phyloP scores from a whole-genome alignment of 2,888 invertebrate species.

The Temnothorax ravouxi region DNA sequence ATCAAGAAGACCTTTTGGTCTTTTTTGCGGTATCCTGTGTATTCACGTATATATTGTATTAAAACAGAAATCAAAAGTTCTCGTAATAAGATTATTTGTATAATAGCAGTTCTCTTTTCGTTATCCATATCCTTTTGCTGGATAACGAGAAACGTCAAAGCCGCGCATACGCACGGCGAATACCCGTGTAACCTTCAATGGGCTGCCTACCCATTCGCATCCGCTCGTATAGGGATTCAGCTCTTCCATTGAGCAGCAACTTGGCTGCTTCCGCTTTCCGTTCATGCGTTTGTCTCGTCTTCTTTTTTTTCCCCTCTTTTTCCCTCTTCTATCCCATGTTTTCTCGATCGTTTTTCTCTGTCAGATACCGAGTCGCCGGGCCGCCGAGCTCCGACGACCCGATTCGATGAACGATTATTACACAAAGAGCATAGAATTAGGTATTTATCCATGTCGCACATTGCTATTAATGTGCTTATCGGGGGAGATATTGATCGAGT shows the following conservation, averaged over 20 bases:
- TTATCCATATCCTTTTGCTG: slow-evolving; percentile 62
- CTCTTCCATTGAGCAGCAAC: slow-evolving; percentile 83
- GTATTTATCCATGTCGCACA: background rate
- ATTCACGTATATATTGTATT: background rate
- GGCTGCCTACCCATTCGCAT: slow-evolving; percentile 82
- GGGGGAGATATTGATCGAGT: slow-evolving; percentile 42
- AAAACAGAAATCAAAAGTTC: background rate
- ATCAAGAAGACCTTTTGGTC: too few species aligned
- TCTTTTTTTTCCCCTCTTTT: slow-evolving; percentile 48
- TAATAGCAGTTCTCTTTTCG: background rate
- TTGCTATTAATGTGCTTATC: slow-evolving; percentile 32
- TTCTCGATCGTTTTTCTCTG: slow-evolving; percentile 25
- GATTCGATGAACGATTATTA: background rate
- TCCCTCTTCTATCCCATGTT: slow-evolving; percentile 21
- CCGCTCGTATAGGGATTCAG: slow-evolving; percentile 77
- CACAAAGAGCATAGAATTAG: background rate
- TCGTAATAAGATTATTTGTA: background rate
- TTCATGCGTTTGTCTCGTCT: slow-evolving; percentile 78
- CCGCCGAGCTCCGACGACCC: too few species aligned
- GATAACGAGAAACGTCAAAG: slow-evolving; percentile 72
- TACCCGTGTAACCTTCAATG: slow-evolving; percentile 80
- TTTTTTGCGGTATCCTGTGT: background rate
- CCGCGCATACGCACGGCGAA: slow-evolving; percentile 79
- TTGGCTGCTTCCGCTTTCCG: slow-evolving; percentile 81
- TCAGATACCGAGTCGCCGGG: background rate